phyloP scores from a whole-genome alignment of 2,888 invertebrate genomes.

The Omphaloscelis lunosa region DNA sequence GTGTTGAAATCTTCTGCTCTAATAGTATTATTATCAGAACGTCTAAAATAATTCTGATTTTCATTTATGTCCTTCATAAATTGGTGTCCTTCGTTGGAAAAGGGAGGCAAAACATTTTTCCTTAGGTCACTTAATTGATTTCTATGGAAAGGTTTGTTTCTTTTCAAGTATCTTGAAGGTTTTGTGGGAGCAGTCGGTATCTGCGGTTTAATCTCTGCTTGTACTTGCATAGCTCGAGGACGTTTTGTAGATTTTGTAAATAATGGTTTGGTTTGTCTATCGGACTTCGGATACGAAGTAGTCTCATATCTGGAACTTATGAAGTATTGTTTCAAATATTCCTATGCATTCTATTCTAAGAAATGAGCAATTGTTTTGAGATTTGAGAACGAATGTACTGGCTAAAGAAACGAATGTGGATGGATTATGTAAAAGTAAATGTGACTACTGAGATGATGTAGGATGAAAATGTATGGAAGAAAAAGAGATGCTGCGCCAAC shows the following conservation, averaged over 20 bases:
- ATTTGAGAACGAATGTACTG: neutral
- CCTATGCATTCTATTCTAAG: neutral
- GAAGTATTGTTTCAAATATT: neutral
- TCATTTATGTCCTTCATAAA: neutral
- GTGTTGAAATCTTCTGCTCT: slow-evolving; percentile 1
- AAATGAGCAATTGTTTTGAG: neutral
- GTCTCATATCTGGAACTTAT: slow-evolving; percentile 9
- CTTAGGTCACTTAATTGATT: neutral
- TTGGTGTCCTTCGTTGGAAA: no score
- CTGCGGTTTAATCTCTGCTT: neutral
- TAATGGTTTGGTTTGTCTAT: neutral
- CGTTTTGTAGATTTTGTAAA: neutral
- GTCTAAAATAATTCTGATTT: neutral
- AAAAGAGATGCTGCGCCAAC: neutral
- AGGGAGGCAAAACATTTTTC: neutral
- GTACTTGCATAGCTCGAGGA: neutral
- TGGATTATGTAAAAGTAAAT: neutral
- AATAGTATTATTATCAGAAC: neutral
- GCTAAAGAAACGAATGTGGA: no score
- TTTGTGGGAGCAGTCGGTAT: neutral
- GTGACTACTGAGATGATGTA: neutral
- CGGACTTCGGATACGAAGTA: neutral
- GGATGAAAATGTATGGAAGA: neutral
- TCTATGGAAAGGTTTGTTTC: neutral
- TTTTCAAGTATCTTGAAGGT: neutral